Percentiles rank a stretch among this genome's conserved stretches.
phyloP scores from a whole-genome alignment of 2,888 invertebrate genomes.

The Gymnoscelis rufifasciata region DNA sequence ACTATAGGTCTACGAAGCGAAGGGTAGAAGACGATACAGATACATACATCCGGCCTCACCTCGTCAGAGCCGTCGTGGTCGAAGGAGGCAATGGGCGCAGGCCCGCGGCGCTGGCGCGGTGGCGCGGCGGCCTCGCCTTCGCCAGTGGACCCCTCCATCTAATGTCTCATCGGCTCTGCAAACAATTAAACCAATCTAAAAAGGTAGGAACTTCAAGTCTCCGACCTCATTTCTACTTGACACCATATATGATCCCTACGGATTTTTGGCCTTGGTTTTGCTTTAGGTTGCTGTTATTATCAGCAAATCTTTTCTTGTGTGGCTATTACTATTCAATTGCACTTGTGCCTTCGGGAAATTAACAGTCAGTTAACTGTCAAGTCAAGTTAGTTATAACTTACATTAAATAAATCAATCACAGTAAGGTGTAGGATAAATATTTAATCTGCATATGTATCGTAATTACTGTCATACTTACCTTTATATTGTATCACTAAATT shows the following conservation, averaged over 20 bases:
- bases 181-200: no score
- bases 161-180: conserved; percentile 7
- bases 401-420: not conserved
- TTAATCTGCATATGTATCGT: conserved; percentile 6
- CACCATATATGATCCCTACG: no score
- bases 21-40: conserved; percentile 44
- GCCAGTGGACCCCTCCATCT: conserved; percentile 35
- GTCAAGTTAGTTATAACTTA: no score
- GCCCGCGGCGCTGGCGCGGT: conserved; percentile 87
- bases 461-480: not conserved
- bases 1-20: conserved; percentile 29
- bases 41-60: conserved; percentile 81
- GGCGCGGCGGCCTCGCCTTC: conserved; percentile 21
- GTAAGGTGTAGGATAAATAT: conserved; percentile 9
- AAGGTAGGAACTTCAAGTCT: no score
- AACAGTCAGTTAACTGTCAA: no score
- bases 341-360: no score
- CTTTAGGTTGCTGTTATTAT: no score
- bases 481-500: not conserved
- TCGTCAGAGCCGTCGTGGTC: conserved; percentile 92
- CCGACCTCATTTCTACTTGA: no score
- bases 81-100: conserved; percentile 96
- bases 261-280: no score
- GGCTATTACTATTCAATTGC: no score
- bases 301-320: no score